phyloP scores from a whole-genome alignment of 2,113 vertebrate genomes.

The Danio rerio region DNA sequence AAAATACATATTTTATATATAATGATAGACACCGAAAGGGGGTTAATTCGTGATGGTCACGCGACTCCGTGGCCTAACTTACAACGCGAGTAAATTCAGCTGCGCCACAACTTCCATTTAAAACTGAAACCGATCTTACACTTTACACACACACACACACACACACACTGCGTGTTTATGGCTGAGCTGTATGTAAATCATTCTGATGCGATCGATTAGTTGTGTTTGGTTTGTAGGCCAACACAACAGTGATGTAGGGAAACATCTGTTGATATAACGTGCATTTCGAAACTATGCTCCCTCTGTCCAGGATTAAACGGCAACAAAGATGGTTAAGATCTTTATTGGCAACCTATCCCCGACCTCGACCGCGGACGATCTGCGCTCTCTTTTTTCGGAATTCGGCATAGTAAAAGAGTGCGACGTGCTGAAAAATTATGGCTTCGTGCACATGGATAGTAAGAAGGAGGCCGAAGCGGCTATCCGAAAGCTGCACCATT shows the following conservation, averaged over 20 bases:
- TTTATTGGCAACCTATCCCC: slow-evolving; percentile 92
- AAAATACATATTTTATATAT: not conserved
- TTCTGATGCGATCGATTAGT: not conserved
- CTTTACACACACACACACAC: too few species aligned
- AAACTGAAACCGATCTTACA: not conserved
- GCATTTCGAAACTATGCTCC: slow-evolving; percentile 55
- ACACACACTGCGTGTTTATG: not conserved
- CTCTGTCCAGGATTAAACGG: slow-evolving; percentile 54
- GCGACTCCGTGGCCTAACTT: not conserved
- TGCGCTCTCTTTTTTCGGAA: slow-evolving; percentile 88
- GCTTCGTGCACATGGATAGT: slow-evolving; percentile 92
- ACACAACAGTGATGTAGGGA: not conserved
- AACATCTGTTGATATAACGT: slow-evolving; percentile 46
- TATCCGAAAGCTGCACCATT: slow-evolving; percentile 89
- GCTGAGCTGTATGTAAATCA: not conserved
- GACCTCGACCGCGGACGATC: slow-evolving; percentile 86
- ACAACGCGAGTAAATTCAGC: slow-evolving; percentile 3
- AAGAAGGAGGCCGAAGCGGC: slow-evolving; percentile 87
- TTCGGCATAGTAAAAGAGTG: slow-evolving; percentile 92
- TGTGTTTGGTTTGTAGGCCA: slow-evolving; percentile 5
- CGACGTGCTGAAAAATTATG: slow-evolving; percentile 94
- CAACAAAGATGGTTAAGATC: slow-evolving; percentile 89
- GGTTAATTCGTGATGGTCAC: not conserved
- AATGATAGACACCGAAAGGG: not conserved
- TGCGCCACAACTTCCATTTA: not conserved